Evolutionary conservation across 1,140 invertebrate species (phyloP).

Genomic region (Euborellia annulipes): DNA sequence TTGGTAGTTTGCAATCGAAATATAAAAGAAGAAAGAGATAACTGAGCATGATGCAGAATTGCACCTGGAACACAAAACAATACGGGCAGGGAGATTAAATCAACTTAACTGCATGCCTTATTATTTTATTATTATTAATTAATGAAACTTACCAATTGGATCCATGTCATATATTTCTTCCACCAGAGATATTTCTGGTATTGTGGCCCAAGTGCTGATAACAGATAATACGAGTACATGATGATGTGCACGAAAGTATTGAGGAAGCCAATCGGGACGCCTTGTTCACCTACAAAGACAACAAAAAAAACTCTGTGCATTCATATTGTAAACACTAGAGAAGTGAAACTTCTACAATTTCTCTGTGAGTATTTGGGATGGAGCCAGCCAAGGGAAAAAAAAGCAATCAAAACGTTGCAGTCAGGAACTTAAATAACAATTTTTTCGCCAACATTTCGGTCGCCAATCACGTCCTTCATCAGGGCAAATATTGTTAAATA

Average conservation of each 20-base stretch:
- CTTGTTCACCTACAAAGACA: slow-evolving; percentile 30
- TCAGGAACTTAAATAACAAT: too few relatives aligned
- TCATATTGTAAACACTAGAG: not conserved
- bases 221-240: slow-evolving; percentile 62
- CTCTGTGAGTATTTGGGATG: too few relatives aligned
- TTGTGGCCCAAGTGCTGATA: slow-evolving; percentile 48
- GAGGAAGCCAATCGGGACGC: slow-evolving; percentile 33
- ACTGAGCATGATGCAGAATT: slow-evolving; percentile 29
- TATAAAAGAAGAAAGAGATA: slow-evolving; percentile 32
- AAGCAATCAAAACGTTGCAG: too few relatives aligned
- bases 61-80: slow-evolving; percentile 19
- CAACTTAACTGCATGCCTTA: too few relatives aligned
- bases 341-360: not conserved
- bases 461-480: too few relatives aligned
- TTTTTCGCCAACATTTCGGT: too few relatives aligned
- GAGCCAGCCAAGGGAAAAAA: too few relatives aligned
- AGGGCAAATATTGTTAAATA: too few relatives aligned
- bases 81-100: too few relatives aligned
- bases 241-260: slow-evolving; percentile 53
- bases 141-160: slow-evolving; percentile 44
- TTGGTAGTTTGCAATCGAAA: slow-evolving; percentile 37
- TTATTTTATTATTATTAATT: too few relatives aligned
- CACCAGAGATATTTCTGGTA: slow-evolving; percentile 61
- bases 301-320: not conserved
- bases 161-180: slow-evolving; percentile 63